Conservation (phyloP, 1,140 invertebrate species). For the Wiebesia pumilae region DNA sequence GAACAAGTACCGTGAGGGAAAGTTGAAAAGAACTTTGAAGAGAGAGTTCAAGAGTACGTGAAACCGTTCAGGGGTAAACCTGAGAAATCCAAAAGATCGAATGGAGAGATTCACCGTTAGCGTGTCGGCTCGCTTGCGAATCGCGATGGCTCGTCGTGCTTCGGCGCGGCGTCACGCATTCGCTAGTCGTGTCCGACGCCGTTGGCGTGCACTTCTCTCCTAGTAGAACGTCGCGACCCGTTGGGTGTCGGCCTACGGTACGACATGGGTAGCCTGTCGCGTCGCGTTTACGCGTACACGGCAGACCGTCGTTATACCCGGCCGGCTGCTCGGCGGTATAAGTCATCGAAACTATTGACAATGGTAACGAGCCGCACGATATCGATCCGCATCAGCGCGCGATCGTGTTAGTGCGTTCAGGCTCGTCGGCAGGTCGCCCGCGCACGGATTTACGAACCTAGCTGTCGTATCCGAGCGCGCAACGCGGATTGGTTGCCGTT, state of each 20-base stretch:
- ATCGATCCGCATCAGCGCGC: neutral
- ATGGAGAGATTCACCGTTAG: slow-evolving; percentile 74
- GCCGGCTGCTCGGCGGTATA: slow-evolving; percentile 4
- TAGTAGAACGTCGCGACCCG: slow-evolving; percentile 75
- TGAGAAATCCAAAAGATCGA: slow-evolving; percentile 78
- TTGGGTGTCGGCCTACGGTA: slow-evolving; percentile 68
- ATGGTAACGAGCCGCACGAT: neutral
- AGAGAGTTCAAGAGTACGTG: neutral
- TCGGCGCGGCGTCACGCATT: neutral
- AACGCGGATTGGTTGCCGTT: slow-evolving; percentile 60
- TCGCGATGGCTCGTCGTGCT: neutral
- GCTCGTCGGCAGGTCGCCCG: neutral
- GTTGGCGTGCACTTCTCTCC: slow-evolving; percentile 31
- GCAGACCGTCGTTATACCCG: neutral
- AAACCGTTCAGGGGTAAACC: slow-evolving; percentile 84
- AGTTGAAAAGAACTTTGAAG: neutral
- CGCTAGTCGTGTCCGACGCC: neutral
- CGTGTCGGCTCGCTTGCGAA: slow-evolving; percentile 72
- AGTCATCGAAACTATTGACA: neutral
- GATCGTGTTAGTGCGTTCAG: neutral
- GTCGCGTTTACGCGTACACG: slow-evolving; percentile 66
- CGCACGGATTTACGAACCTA: slow-evolving; percentile 55
- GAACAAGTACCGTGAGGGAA: slow-evolving; percentile 91
- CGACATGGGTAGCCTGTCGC: slow-evolving; percentile 60
- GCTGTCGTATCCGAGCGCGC: slow-evolving; percentile 63